Conservation (phyloP, 2,888 invertebrate species). For the Hydrotaea cyrtoneurina region DNA sequence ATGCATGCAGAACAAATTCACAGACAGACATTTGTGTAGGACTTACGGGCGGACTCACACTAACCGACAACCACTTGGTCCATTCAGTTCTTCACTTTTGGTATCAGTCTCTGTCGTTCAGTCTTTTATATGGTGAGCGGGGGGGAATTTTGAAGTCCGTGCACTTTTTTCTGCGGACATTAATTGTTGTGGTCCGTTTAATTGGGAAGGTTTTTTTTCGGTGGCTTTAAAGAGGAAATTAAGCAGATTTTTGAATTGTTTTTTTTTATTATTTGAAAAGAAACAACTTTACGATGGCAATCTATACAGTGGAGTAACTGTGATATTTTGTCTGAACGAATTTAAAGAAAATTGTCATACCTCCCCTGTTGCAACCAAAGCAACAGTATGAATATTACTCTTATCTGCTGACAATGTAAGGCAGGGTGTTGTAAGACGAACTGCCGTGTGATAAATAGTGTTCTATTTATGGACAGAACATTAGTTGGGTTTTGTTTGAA, state of each 20-base stretch:
- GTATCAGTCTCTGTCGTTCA: not conserved
- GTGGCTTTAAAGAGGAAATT: constrained; percentile 62
- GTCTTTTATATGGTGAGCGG: not conserved
- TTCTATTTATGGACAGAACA: not conserved
- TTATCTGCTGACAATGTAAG: constrained; percentile 15
- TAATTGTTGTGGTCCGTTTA: constrained; percentile 79
- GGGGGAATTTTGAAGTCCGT: constrained; percentile 10
- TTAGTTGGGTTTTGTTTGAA: no score
- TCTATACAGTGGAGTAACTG: not conserved
- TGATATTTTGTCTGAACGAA: not conserved
- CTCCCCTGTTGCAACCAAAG: not conserved
- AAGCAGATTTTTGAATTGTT: constrained; percentile 41
- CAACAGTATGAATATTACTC: not conserved
- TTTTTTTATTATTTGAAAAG: constrained; percentile 25
- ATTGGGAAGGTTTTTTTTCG: constrained; percentile 75
- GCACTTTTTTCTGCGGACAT: constrained; percentile 54
- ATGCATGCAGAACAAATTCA: no score
- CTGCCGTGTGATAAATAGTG: not conserved
- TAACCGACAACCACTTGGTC: not conserved
- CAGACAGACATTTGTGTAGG: not conserved
- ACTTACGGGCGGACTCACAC: constrained; percentile 24
- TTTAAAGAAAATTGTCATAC: not conserved
- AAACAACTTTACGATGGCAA: not conserved
- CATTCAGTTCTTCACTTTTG: not conserved
- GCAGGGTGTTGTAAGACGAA: not conserved